A percentile compares a stretch with the other conserved stretches of the same genome.
Evolutionary conservation across 2,113 vertebrate genomes (phyloP).

Genomic region (Bettongia penicillata): DNA sequence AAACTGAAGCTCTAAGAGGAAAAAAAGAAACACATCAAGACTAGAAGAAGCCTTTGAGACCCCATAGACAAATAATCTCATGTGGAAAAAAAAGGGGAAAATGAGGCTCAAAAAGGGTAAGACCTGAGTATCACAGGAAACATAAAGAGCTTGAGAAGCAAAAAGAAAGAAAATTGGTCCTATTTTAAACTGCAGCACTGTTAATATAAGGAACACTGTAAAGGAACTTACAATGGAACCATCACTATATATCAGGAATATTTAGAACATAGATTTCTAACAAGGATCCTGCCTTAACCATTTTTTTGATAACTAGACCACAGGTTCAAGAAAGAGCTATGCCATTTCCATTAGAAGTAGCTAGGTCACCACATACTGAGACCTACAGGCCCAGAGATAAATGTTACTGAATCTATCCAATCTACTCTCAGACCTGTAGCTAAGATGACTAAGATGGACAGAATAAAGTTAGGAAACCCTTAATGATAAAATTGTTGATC

Average conservation of each 20-base stretch:
- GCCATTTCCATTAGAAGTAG: conserved; percentile 42
- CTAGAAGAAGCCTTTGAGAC: neutral
- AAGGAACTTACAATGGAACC: neutral
- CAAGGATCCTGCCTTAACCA: conserved; percentile 38
- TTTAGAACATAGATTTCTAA: conserved; percentile 29
- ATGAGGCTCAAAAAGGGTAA: neutral
- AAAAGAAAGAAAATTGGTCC: neutral
- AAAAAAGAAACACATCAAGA: neutral
- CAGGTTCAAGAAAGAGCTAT: neutral
- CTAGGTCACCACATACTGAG: conserved; percentile 7
- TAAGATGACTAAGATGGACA: conserved; percentile 16
- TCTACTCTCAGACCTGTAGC: neutral
- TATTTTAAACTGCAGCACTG: neutral
- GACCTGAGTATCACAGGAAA: neutral
- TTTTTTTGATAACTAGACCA: neutral
- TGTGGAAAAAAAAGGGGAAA: neutral
- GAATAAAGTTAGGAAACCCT: conserved; percentile 30
- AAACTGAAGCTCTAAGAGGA: neutral
- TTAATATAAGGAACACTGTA: neutral
- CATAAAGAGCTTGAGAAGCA: neutral
- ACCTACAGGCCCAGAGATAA: conserved; percentile 33
- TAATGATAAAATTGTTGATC: conserved; percentile 32
- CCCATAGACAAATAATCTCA: neutral
- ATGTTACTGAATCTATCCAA: conserved; percentile 33
- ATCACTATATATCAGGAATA: conserved; percentile 43